Evolutionary conservation across 53 echinoderm and acorn worm genomes (phyloP).

Genomic region (Temnopleurus reevesii): DNA sequence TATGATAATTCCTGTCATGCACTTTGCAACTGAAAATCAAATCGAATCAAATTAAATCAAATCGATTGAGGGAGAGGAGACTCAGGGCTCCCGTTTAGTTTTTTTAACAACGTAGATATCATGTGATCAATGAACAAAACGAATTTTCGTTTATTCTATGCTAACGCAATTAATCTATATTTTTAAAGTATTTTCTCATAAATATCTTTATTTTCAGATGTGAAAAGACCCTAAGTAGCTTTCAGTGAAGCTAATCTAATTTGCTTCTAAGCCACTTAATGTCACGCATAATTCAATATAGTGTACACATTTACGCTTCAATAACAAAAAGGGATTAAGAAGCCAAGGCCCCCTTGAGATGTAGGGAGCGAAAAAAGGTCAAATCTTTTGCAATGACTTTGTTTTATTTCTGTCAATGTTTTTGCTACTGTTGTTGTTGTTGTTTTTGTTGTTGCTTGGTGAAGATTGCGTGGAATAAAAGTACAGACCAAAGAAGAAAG

Average conservation of each 20-base stretch:
- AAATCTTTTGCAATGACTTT: too few species aligned
- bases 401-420: too few species aligned
- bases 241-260: slow-evolving; percentile 56
- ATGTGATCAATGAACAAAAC: too few species aligned
- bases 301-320: slow-evolving; percentile 53
- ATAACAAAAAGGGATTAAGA: slow-evolving; percentile 50
- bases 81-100: too few species aligned
- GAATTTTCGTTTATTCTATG: too few species aligned
- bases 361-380: neutral
- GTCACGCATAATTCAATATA: slow-evolving; percentile 58
- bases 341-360: slow-evolving; percentile 19
- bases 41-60: too few species aligned
- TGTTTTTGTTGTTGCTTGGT: neutral
- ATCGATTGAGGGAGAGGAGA: too few species aligned
- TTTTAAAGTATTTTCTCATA: too few species aligned
- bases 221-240: slow-evolving; percentile 46
- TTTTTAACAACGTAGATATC: too few species aligned
- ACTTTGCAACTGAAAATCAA: too few species aligned
- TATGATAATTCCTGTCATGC: too few species aligned
- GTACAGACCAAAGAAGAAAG: neutral
- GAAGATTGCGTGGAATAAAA: neutral
- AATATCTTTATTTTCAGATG: neutral
- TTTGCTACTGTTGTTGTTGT: neutral
- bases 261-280: slow-evolving; percentile 55
- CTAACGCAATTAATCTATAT: too few species aligned